Evolutionary conservation across 2,888 invertebrate species (phyloP).

Genomic region (Pocota personata): DNA sequence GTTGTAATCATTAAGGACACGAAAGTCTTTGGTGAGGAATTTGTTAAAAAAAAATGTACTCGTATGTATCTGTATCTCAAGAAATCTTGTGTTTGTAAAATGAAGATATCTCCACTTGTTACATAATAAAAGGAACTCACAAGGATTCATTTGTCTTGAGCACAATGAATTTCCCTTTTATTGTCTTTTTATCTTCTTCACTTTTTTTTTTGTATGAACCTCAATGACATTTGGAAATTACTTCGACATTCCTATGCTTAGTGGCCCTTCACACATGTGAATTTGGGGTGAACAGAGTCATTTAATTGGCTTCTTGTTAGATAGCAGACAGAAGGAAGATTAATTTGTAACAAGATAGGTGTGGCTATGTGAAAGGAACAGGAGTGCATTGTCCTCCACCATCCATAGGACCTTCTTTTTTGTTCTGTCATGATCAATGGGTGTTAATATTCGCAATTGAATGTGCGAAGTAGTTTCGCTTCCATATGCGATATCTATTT

Average conservation of each 20-base stretch:
- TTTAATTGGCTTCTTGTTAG: conserved; percentile 72
- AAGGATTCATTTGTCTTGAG: conserved; percentile 25
- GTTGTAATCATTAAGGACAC: conserved; percentile 26
- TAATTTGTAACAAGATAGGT: conserved; percentile 70
- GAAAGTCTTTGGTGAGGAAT: too few relatives aligned
- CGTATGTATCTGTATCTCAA: too few relatives aligned
- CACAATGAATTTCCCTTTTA: conserved; percentile 26
- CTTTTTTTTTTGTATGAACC: conserved; percentile 12
- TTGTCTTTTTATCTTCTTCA: conserved; percentile 5
- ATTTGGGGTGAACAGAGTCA: conserved; percentile 18
- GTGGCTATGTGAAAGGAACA: conserved; percentile 18
- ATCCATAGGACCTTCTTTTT: neutral
- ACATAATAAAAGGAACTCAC: conserved; percentile 22
- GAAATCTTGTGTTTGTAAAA: neutral
- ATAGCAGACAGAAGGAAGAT: conserved; percentile 44
- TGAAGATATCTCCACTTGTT: neutral
- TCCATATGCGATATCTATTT: conserved; percentile 7
- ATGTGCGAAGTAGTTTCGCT: conserved; percentile 52
- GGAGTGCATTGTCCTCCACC: conserved; percentile 12
- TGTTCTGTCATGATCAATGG: conserved; percentile 34
- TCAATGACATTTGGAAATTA: conserved; percentile 19
- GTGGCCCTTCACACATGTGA: neutral
- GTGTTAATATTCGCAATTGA: conserved; percentile 63
- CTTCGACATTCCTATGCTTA: neutral
- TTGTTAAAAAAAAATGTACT: too few relatives aligned